Base-by-base conservation (phyloP, 2,888 invertebrate species). In the Pyrrhia umbra region DNA sequence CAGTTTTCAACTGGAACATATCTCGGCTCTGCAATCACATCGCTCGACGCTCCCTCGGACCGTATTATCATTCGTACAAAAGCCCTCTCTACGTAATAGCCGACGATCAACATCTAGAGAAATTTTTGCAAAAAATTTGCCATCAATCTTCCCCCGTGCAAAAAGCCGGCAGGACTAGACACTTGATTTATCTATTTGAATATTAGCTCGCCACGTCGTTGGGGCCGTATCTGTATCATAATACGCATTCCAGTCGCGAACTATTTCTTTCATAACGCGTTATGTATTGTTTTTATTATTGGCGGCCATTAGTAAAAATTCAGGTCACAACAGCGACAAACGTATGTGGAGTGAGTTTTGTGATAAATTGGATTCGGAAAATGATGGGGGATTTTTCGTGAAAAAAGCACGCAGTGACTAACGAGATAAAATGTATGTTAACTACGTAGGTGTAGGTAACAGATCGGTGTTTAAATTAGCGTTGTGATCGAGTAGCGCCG, bases 121-220 rank as follows among this genome's bases (percentile, higher is more conserved):
- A 86, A 87, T 84, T 87, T 86, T 86, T 85, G 86, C 85, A 87
- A 88, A 86, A 86, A 85, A 77, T 85, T 87, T 71, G 67, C 85
- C 89, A 92, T 92, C 90, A 92, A 92, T 92, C 92, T 90, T 90
- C 68, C 60, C 82, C 82, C 82, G 82, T 85, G 88, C 87, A 89
- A 92, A 90, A 91, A 89, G 88, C 86, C 84, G 80, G 80, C 83
- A 83, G 83, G 80, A 82, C 81, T 83, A 87, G 88, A 86, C 86
- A 82, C 82, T 90, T 92, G 91, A 92, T 92, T 92, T 92, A 92
- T 92, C 90, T 92, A 89, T 92, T 90, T 91, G 90, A 90, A 91
- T 92, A 92, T 92, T 91, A 91, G 88, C 87, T 83, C 78, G 74
- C 80, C 82, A 81, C 13, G 30, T 68, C 71, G 75, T 76, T 66